Conservation (phyloP, 1,140 invertebrate genomes). For the Trichonephila clavata region DNA sequence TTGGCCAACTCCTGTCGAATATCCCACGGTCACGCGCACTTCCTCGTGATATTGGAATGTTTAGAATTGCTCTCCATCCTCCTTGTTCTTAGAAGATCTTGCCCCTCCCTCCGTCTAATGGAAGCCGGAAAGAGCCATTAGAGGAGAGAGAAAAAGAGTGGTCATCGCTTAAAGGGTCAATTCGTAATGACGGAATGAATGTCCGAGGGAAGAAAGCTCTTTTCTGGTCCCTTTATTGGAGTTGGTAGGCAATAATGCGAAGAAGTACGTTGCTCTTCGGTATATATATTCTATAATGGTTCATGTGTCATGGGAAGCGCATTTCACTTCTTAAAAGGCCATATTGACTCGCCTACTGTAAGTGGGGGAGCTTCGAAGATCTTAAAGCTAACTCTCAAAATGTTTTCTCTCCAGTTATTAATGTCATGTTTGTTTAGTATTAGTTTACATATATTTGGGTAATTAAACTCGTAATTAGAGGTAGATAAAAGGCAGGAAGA, state of each 20-base stretch:
- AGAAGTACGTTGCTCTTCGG: background rate
- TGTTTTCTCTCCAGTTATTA: too few species aligned
- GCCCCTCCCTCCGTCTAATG: background rate
- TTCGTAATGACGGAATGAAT: background rate
- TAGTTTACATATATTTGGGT: too few species aligned
- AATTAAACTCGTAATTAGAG: too few species aligned
- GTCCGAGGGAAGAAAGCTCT: background rate
- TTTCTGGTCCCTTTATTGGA: background rate
- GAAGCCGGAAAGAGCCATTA: constrained; percentile 14
- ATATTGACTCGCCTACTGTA: too few species aligned
- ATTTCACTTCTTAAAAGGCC: too few species aligned
- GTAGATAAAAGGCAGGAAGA: too few species aligned
- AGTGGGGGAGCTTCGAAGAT: too few species aligned
- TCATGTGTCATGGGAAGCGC: too few species aligned
- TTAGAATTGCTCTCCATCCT: background rate
- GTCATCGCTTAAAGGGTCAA: background rate
- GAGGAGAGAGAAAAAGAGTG: background rate
- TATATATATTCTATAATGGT: too few species aligned
- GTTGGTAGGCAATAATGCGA: background rate
- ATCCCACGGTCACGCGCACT: background rate
- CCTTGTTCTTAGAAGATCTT: too few species aligned
- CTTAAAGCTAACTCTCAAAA: too few species aligned
- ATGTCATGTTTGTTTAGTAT: too few species aligned
- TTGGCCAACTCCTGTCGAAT: background rate
- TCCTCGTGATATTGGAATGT: background rate